Evolutionary conservation across 2,113 vertebrate genomes (phyloP).

Genomic region (Lontra canadensis): DNA sequence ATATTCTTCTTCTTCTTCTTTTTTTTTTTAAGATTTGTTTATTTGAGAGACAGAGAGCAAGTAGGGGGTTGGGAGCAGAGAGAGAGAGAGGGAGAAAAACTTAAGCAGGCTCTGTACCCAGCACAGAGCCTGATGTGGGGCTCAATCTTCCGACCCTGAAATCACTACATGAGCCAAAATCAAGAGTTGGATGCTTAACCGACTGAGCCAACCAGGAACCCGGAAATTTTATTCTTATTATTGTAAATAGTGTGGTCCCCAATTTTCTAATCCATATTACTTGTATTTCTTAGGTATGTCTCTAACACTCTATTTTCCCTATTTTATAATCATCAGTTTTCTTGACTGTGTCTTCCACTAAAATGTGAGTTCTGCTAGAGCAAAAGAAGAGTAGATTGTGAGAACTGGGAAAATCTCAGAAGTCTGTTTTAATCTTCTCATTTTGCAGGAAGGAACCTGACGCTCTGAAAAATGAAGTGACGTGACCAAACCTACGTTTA

Average conservation of each 20-base stretch:
- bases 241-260: not conserved
- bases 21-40: not conserved
- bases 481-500: not conserved
- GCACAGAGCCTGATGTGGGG: not conserved
- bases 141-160: not conserved
- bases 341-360: not conserved
- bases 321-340: not conserved
- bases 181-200: not conserved
- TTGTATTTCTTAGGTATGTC: not conserved
- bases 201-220: not conserved
- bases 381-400: not conserved
- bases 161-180: not conserved
- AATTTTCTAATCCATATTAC: not conserved
- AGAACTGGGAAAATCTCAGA: not conserved
- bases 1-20: not conserved
- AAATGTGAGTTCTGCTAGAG: not conserved
- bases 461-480: not conserved
- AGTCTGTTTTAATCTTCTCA: not conserved
- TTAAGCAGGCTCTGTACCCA: not conserved
- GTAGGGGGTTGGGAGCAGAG: too few species aligned
- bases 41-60: not conserved
- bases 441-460: not conserved
- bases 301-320: not conserved
- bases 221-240: not conserved
- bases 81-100: not conserved